Percentiles rank a stretch among this genome's conserved stretches.
phyloP scores from a whole-genome alignment of 2,797 vertebrate genomes.

The Melanotaenia parkinsoni region DNA sequence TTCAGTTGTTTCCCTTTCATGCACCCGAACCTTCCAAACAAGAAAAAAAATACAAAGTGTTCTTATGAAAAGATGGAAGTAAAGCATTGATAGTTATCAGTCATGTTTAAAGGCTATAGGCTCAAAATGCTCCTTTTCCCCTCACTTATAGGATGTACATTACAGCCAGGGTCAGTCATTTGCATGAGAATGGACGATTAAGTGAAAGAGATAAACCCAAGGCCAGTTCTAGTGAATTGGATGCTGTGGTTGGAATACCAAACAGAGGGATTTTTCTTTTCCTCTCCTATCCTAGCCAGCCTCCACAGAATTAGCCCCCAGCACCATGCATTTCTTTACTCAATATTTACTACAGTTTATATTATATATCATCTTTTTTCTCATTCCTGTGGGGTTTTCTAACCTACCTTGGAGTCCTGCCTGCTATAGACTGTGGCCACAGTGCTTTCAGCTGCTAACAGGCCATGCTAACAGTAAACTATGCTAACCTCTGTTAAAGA shows the following conservation, averaged over 20 bases:
- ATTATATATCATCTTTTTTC: not conserved
- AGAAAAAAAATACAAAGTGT: conserved; percentile 1
- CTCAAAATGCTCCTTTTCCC: conserved; percentile 59
- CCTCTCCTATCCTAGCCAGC: conserved; percentile 5
- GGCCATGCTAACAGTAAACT: too few relatives aligned
- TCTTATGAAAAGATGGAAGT: conserved; percentile 40
- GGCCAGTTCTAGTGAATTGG: conserved; percentile 75
- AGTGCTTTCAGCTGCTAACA: too few relatives aligned
- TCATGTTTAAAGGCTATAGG: conserved; percentile 68
- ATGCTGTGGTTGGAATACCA: conserved; percentile 74
- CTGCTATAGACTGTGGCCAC: too few relatives aligned
- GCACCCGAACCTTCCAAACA: not conserved
- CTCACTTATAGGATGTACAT: conserved; percentile 78
- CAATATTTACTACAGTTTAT: conserved; percentile 65
- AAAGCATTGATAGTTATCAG: conserved; percentile 55
- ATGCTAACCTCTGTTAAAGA: too few relatives aligned
- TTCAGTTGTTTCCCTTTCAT: not conserved
- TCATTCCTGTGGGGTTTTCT: not conserved
- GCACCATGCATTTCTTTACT: conserved; percentile 71
- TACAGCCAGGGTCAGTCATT: conserved; percentile 77
- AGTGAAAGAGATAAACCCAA: conserved; percentile 79
- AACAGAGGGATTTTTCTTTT: conserved; percentile 43
- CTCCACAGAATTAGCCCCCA: conserved; percentile 60
- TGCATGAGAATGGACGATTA: conserved; percentile 80
- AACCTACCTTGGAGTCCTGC: too few relatives aligned